Percentiles rank a stretch among this genome's conserved stretches.
Evolutionary conservation across 2,113 vertebrate genomes (phyloP).

Genomic region (Aramus guarauna): DNA sequence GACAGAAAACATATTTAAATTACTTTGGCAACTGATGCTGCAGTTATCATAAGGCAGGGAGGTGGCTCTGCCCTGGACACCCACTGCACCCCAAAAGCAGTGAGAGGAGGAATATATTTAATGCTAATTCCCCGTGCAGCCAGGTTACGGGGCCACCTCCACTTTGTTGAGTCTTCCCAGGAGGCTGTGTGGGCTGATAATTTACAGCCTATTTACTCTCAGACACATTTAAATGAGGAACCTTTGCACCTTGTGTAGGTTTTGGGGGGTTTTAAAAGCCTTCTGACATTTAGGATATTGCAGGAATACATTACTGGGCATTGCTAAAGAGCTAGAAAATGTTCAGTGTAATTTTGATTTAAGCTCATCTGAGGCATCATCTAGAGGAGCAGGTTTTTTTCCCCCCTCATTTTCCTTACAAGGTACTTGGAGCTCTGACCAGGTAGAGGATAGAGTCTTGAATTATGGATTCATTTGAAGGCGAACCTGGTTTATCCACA

Average conservation of each 20-base stretch:
- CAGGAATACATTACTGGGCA: not conserved
- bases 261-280: not conserved
- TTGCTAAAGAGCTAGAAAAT: not conserved
- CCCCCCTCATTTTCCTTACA: not conserved
- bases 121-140: not conserved
- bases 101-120: not conserved
- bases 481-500: not conserved
- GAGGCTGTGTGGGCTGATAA: not conserved
- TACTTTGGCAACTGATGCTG: not conserved
- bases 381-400: not conserved
- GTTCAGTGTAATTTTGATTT: not conserved
- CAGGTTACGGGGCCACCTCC: not conserved
- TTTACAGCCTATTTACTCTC: not conserved
- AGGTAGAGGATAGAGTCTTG: rapidly evolving
- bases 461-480: not conserved
- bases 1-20: not conserved
- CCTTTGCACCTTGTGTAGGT: not conserved
- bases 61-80: not conserved
- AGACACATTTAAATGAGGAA: not conserved
- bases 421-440: not conserved
- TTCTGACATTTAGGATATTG: not conserved
- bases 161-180: not conserved
- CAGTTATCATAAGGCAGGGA: not conserved
- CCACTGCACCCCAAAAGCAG: not conserved
- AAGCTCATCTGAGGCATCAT: not conserved